Conservation (phyloP, 2,113 vertebrate species). For the Falco punctatus region DNA sequence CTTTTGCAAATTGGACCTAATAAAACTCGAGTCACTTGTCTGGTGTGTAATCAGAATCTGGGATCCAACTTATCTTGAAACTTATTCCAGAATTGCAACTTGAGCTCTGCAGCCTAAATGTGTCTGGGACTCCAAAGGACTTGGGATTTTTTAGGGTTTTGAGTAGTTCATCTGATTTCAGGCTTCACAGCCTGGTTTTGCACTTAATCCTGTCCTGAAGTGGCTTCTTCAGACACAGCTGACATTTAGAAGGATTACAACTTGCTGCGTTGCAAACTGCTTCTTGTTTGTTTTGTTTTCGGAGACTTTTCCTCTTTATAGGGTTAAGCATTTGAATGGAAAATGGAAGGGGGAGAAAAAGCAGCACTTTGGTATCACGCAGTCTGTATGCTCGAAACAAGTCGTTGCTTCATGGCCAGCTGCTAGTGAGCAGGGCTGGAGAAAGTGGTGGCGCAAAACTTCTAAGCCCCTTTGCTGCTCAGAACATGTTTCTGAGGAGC, state of each 20-base stretch:
- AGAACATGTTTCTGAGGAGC: neutral
- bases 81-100: neutral
- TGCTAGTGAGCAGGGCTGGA: neutral
- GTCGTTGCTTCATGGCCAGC: neutral
- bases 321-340: neutral
- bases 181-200: neutral
- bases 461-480: neutral
- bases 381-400: neutral
- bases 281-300: neutral
- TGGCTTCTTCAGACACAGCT: neutral
- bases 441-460: neutral
- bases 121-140: too few relatives aligned
- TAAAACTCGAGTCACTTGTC: neutral
- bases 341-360: neutral
- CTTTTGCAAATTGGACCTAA: neutral
- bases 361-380: neutral
- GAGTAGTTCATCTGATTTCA: neutral
- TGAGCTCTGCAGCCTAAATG: neutral
- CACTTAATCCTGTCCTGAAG: neutral
- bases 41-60: neutral
- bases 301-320: neutral
- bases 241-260: neutral
- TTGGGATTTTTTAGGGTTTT: neutral
- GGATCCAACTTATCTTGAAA: neutral
- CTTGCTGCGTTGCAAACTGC: neutral